Conservation (phyloP, 2,888 invertebrate species). For the Noctua comes region DNA sequence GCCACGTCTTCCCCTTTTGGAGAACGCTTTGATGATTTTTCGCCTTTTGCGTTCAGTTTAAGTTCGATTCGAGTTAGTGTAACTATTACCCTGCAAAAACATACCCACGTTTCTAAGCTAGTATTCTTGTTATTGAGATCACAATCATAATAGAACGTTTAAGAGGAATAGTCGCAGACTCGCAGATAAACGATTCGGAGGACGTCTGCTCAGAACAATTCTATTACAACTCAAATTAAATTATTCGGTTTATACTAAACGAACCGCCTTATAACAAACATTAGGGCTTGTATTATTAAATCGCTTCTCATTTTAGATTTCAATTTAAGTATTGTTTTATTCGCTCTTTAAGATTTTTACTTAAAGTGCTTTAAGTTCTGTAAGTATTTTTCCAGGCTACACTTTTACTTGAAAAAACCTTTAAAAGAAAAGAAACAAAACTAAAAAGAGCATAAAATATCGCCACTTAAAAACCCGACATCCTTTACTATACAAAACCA, state of each 20-base stretch:
- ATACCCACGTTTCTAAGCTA: background rate
- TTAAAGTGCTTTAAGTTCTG: background rate
- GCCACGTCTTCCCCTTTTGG: constrained; percentile 78
- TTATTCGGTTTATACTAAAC: constrained; percentile 19
- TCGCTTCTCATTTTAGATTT: background rate
- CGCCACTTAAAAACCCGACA: constrained; percentile 14
- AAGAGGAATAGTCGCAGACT: constrained; percentile 19
- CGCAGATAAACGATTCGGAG: constrained; percentile 16
- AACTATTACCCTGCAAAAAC: constrained; percentile 19
- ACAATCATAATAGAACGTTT: constrained; percentile 28
- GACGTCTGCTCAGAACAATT: constrained; percentile 35
- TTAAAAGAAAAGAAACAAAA: background rate
- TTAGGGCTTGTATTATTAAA: constrained; percentile 14
- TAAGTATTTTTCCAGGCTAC: background rate
- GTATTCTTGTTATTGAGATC: constrained; percentile 17
- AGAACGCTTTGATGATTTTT: constrained; percentile 80
- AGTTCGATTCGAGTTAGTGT: constrained; percentile 10
- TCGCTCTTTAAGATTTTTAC: background rate
- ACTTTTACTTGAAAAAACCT: background rate
- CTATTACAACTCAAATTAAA: constrained; percentile 40
- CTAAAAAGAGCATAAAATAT: constrained; percentile 22
- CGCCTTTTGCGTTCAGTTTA: constrained; percentile 73
- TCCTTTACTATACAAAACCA: constrained; percentile 16
- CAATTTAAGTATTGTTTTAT: background rate
- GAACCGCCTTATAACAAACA: constrained; percentile 29